Evolutionary conservation across 1,140 invertebrate genomes (phyloP).

Genomic region (Chironomus tepperi): DNA sequence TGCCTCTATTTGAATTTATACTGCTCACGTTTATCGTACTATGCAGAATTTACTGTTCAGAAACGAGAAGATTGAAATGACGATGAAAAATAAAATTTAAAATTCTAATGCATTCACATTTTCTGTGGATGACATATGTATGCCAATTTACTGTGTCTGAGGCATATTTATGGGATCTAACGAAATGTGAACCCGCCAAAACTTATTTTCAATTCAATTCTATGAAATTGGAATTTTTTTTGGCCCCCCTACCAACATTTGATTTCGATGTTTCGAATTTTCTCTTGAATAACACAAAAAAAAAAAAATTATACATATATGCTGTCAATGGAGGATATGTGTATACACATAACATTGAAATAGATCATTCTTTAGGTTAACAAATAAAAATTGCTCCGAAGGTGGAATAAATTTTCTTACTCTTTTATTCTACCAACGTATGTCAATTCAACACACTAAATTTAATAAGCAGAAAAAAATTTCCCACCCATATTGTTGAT

Average conservation of each 20-base stretch:
- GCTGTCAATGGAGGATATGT: neutral
- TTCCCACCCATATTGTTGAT: constrained; percentile 15
- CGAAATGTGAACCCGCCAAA: constrained; percentile 1
- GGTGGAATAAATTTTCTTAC: constrained; percentile 19
- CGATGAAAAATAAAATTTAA: neutral
- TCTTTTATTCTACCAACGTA: neutral
- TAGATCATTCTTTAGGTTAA: constrained; percentile 1
- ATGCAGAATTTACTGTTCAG: no score
- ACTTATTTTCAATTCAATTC: constrained; percentile 9
- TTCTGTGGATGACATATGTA: constrained; percentile 7
- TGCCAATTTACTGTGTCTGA: constrained; percentile 19
- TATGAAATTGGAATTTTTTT: constrained; percentile 2
- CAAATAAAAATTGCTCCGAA: constrained; percentile 1
- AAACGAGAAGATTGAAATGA: neutral
- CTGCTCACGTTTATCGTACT: no score
- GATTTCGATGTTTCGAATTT: neutral
- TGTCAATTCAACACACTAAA: constrained; percentile 9
- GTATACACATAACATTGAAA: neutral
- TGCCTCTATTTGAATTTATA: neutral
- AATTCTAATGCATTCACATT: neutral
- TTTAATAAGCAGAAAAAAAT: constrained; percentile 8
- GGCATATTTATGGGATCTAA: constrained; percentile 12
- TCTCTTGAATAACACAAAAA: no score
- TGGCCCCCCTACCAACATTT: neutral
- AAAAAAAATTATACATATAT: neutral